Evolutionary conservation across 2,113 vertebrate species (phyloP).

Genomic region (Poeciliopsis turrubarensis): DNA sequence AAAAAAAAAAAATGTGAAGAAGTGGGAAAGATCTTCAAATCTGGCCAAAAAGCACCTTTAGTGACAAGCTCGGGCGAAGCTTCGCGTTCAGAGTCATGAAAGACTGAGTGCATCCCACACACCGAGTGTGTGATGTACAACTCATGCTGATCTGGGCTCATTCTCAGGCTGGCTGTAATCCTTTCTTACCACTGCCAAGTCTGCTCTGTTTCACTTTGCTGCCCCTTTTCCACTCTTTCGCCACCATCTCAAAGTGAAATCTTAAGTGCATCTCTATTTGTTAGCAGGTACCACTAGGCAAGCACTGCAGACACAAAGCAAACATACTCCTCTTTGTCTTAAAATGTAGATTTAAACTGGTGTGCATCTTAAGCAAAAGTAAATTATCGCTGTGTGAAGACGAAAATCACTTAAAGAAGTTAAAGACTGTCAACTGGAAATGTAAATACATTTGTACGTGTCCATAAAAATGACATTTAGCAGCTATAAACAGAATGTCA

Average conservation of each 20-base stretch:
- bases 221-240: background rate
- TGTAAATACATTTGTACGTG: no score
- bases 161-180: background rate
- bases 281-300: background rate
- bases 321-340: no score
- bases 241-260: no score
- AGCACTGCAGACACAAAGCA: no score
- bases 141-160: slow-evolving; percentile 12
- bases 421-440: no score
- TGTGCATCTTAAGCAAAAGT: background rate
- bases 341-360: background rate
- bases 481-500: no score
- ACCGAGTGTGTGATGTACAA: background rate
- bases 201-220: background rate
- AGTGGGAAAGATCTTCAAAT: background rate
- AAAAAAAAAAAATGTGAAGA: no score
- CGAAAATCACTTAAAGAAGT: no score
- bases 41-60: background rate
- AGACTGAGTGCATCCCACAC: slow-evolving; percentile 12
- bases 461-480: no score
- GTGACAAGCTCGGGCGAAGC: background rate
- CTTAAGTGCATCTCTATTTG: background rate
- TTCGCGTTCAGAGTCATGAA: slow-evolving; percentile 8
- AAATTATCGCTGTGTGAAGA: background rate
- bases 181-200: background rate